Conservation (phyloP, 2,888 invertebrate genomes). For the Tanypteryx hageni region DNA sequence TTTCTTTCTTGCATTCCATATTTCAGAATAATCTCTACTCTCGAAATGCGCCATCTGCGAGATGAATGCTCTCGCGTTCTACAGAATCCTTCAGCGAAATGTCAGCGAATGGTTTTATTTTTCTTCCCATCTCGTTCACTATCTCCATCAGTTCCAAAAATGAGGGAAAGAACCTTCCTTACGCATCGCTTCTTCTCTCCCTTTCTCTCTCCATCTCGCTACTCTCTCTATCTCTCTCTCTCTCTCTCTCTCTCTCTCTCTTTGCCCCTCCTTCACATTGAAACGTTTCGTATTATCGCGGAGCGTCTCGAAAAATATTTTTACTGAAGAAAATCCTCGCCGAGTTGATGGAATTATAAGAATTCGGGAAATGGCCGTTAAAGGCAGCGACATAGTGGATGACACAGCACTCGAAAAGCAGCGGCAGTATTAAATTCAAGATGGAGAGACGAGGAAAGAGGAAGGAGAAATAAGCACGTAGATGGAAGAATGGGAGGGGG, state of each 20-base stretch:
- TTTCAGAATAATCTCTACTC: background rate
- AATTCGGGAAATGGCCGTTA: constrained; percentile 32
- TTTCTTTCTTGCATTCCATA: background rate
- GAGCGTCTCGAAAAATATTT: background rate
- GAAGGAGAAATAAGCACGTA: background rate
- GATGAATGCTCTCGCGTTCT: background rate
- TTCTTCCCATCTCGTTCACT: background rate
- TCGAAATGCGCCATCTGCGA: background rate
- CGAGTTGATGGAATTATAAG: constrained; percentile 52
- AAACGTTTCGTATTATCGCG: constrained; percentile 41
- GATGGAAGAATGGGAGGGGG: background rate
- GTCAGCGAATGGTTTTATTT: background rate
- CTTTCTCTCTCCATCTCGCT: background rate
- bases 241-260: background rate
- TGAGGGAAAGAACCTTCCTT: background rate
- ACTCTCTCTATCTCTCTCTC: background rate
- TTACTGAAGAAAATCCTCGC: background rate
- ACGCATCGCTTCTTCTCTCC: background rate
- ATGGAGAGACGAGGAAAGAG: background rate
- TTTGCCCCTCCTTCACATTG: background rate
- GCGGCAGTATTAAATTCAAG: constrained; percentile 1
- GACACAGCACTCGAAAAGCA: constrained; percentile 7
- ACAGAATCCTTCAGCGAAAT: background rate
- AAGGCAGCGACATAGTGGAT: constrained; percentile 37
- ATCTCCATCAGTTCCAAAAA: background rate